Evolutionary conservation across 1,140 invertebrate genomes (phyloP).

Genomic region (Drosophila yakuba): DNA sequence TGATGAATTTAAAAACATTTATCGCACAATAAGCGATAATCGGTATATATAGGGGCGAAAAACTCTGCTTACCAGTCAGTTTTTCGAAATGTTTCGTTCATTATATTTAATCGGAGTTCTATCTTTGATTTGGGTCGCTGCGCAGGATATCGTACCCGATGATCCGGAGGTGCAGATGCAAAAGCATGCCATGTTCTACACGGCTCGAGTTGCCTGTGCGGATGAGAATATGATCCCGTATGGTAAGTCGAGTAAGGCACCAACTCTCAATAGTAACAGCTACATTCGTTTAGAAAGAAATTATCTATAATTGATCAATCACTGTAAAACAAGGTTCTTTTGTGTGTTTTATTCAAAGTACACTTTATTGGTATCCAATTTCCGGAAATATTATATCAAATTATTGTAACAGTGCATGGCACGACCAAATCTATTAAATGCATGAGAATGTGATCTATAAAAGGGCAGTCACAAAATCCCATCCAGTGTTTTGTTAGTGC

Average conservation of each 20-base stretch:
- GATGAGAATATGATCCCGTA: slow-evolving; percentile 58
- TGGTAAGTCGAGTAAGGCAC: slow-evolving; percentile 37
- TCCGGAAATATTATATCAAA: slow-evolving; percentile 31
- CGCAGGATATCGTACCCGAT: slow-evolving; percentile 49
- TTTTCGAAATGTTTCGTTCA: slow-evolving; percentile 29
- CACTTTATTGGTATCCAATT: slow-evolving; percentile 41
- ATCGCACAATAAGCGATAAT: slow-evolving; percentile 3
- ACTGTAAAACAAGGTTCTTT: slow-evolving; percentile 12
- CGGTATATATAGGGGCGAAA: slow-evolving; percentile 35
- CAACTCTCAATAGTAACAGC: not conserved
- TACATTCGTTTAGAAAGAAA: not conserved
- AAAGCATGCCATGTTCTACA: slow-evolving; percentile 45
- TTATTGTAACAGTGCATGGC: slow-evolving; percentile 40
- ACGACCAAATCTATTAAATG: slow-evolving; percentile 31
- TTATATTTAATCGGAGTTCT: slow-evolving; percentile 12
- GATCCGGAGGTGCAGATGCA: slow-evolving; percentile 48
- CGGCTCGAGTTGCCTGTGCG: slow-evolving; percentile 44
- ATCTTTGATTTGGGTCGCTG: not conserved
- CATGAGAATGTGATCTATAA: slow-evolving; percentile 4
- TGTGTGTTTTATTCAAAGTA: slow-evolving; percentile 23
- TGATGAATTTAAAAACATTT: slow-evolving; percentile 25
- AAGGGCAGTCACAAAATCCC: slow-evolving; percentile 1
- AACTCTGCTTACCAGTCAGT: not conserved
- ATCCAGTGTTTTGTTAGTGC: slow-evolving; percentile 6
- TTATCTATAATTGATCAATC: slow-evolving; percentile 26